Percentiles rank a stretch among this genome's conserved stretches.
These are phyloP conservation scores for Drosophila dunni DNA, from an alignment of 1,140 invertebrate species.

Conservation along the genomic window DNA sequence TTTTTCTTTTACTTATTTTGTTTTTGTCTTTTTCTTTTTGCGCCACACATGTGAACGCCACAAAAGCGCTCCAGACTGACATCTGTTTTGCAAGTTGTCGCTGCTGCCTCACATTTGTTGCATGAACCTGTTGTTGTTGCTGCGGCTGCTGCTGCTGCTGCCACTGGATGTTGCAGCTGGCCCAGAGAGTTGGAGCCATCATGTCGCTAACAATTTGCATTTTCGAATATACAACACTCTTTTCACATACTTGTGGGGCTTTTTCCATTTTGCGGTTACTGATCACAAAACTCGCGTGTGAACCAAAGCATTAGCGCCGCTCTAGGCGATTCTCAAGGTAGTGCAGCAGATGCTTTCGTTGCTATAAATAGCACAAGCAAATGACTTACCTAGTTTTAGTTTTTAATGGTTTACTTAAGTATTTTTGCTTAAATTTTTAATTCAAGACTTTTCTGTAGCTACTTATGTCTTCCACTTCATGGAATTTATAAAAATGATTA, in stretches of 20 bases:
- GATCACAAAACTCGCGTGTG: slow-evolving; percentile 43
- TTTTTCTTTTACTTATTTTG: slow-evolving; percentile 5
- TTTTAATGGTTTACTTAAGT: too few relatives aligned
- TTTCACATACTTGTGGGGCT: slow-evolving; percentile 63
- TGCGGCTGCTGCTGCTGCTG: slow-evolving; percentile 33
- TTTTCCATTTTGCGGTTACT: slow-evolving; percentile 69
- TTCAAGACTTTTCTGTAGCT: neutral
- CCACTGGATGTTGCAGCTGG: slow-evolving; percentile 57
- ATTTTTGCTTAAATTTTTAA: too few relatives aligned
- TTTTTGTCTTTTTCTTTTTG: neutral
- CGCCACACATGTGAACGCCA: slow-evolving; percentile 53
- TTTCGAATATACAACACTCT: neutral
- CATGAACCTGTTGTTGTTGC: slow-evolving; percentile 56
- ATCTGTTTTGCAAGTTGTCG: slow-evolving; percentile 64
- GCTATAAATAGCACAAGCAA: neutral
- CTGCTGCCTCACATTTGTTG: slow-evolving; percentile 41
- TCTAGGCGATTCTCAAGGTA: slow-evolving; percentile 23
- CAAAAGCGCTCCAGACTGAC: slow-evolving; percentile 48
- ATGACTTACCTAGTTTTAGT: neutral
- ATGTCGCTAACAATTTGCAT: slow-evolving; percentile 61
- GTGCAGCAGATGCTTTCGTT: neutral
- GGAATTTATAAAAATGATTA: too few relatives aligned
- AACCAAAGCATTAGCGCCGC: slow-evolving; percentile 42
- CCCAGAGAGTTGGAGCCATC: slow-evolving; percentile 54
- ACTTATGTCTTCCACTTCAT: too few relatives aligned